Evolutionary conservation across 2,113 vertebrate species (phyloP).

Genomic region (Oncorhynchus nerka): DNA sequence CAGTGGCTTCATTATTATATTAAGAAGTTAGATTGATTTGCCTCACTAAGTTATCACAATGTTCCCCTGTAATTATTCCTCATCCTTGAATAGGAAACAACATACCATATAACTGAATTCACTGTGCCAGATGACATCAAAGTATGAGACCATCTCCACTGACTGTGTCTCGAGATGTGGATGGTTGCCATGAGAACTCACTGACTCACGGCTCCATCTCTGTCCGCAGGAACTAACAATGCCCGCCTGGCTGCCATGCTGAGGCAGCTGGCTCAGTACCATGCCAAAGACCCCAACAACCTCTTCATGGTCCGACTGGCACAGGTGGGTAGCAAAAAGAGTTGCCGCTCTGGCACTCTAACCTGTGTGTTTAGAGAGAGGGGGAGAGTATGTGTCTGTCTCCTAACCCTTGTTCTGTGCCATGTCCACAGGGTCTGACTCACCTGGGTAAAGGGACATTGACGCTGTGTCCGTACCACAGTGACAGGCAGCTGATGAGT

Average conservation of each 20-base stretch:
- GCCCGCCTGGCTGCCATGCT: conserved; percentile 96
- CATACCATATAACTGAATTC: too few relatives aligned
- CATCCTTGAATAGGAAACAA: too few relatives aligned
- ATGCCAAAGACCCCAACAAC: conserved; percentile 98
- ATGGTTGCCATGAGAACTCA: not conserved
- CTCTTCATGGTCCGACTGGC: conserved; percentile 98
- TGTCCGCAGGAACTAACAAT: conserved; percentile 89
- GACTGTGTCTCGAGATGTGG: too few relatives aligned
- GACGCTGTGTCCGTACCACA: conserved; percentile 97
- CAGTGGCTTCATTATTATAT: too few relatives aligned
- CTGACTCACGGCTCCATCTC: not conserved
- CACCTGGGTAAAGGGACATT: conserved; percentile 97
- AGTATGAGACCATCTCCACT: too few relatives aligned
- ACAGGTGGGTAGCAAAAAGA: conserved; percentile 78
- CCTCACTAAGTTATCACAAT: too few relatives aligned
- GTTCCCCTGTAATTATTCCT: too few relatives aligned
- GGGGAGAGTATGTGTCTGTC: conserved; percentile 13
- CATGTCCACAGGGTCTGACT: conserved; percentile 84
- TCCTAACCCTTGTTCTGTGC: not conserved
- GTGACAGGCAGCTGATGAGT: conserved; percentile 98
- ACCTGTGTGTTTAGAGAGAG: not conserved
- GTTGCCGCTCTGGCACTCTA: not conserved
- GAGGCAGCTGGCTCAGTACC: conserved; percentile 94
- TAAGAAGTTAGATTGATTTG: too few relatives aligned
- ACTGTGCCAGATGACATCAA: too few relatives aligned